These are phyloP conservation scores for Andrena minutula DNA, from an alignment of 2,888 invertebrate species.

Conservation along the genomic window DNA sequence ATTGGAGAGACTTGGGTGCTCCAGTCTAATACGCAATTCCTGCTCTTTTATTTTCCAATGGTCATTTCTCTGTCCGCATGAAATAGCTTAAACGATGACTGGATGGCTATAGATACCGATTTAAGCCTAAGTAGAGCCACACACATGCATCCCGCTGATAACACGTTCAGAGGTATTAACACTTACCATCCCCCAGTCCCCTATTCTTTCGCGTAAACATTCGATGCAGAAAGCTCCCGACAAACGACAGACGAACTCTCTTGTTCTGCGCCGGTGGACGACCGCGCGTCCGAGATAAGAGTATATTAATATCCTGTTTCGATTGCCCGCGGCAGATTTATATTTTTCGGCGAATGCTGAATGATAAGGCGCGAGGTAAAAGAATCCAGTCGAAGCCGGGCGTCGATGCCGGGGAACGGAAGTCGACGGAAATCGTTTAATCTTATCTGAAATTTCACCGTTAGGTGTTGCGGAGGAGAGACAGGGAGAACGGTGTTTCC, in stretches of 20 bases:
- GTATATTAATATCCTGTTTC: slow-evolving; percentile 28
- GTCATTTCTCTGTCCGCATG: too few relatives aligned
- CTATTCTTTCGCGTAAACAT: too few relatives aligned
- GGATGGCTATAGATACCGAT: too few relatives aligned
- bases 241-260: neutral
- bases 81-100: too few relatives aligned
- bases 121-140: too few relatives aligned
- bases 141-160: too few relatives aligned
- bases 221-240: too few relatives aligned
- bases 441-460: slow-evolving; percentile 50
- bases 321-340: slow-evolving; percentile 44
- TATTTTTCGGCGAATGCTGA: slow-evolving; percentile 16
- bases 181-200: too few relatives aligned
- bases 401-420: slow-evolving; percentile 18
- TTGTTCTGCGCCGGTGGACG: neutral
- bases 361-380: slow-evolving; percentile 46
- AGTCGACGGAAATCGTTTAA: slow-evolving; percentile 37
- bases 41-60: too few relatives aligned
- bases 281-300: slow-evolving; percentile 11
- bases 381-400: slow-evolving; percentile 23
- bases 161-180: too few relatives aligned
- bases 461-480: neutral
- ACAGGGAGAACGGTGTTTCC: neutral
- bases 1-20: too few relatives aligned
- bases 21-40: too few relatives aligned